phyloP scores from a whole-genome alignment of 2,888 invertebrate species.

The Congeria kusceri region DNA sequence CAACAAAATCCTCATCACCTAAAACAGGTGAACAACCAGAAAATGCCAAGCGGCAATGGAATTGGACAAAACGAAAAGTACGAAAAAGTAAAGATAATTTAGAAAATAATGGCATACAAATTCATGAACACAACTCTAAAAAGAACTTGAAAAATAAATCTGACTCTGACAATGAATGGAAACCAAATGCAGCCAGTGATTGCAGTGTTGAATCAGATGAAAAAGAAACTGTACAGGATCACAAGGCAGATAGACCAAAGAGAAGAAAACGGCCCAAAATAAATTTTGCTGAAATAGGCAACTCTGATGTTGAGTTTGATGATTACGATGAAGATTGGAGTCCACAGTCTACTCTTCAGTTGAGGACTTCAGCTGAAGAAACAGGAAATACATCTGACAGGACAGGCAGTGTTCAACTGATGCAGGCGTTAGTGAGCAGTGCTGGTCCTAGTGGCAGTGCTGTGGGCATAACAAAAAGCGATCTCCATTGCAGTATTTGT shows the following conservation, averaged over 20 bases:
- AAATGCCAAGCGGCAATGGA: slow-evolving; percentile 40
- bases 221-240: not conserved
- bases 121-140: not conserved
- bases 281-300: slow-evolving; percentile 55
- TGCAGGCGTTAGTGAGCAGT: not conserved
- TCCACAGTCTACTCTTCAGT: not conserved
- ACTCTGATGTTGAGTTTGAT: slow-evolving; percentile 46
- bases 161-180: slow-evolving; percentile 31
- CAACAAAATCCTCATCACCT: slow-evolving; percentile 25
- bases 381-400: too few relatives aligned
- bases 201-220: not conserved
- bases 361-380: not conserved
- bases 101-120: not conserved
- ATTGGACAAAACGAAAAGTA: slow-evolving; percentile 58
- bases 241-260: slow-evolving; percentile 31
- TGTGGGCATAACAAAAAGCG: not conserved
- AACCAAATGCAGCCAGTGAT: slow-evolving; percentile 9
- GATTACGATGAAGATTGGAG: slow-evolving; percentile 24
- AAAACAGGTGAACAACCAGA: slow-evolving; percentile 14
- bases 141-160: not conserved
- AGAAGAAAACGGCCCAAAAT: slow-evolving; percentile 40
- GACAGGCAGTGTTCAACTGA: not conserved
- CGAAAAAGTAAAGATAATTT: not conserved
- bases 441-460: not conserved
- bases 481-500: slow-evolving; percentile 52